Evolutionary conservation across 2,888 invertebrate genomes (phyloP), one percentile per base, ranked within the genome.

Genomic region (Chrysolina americana): DNA sequence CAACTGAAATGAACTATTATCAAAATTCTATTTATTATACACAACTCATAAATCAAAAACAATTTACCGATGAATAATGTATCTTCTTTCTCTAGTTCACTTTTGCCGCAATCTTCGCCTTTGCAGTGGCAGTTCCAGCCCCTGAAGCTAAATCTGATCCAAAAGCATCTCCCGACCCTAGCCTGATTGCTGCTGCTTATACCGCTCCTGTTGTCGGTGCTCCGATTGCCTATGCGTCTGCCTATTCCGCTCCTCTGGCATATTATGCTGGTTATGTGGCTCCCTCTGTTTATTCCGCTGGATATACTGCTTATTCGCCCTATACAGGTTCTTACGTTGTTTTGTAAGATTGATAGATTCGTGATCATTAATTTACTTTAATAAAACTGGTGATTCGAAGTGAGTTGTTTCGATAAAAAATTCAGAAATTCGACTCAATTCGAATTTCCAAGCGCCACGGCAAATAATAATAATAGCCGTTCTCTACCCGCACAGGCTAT

Each of bases 271-370:
- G 75, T 53, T 75, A 75, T 48, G 75, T 72, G 15, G 74, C 76
- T 62, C 76, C 78, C 53, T 76, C 76, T 50, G 71, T 76, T 8
- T 78, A 76, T 44, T 56, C 74, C 53, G 73, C 77, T 62, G 78
- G 77, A 62, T 77, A 75, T 23, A 65, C 74, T n/a, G 75, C 75
- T 5, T 76, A 74, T 23, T 78, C 74, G 17, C 77, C 76, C 6
- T 78, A 76, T 69, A 64, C 75, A 17, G 73, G 71, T 21, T 73
- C 76, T 63, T 78, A 78, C 48, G 76, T 77, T 21, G 71, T 76
- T 41, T 53, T 76, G 15, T 76, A 73, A 70, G 21, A 41, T 71
- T n/a, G n/a, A n/a, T n/a, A n/a, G 21, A 23, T 71, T 17, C 36
- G 62, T 63, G 17, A 19, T 41, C 17, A 10, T 17, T 41, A 1